Evolutionary conservation across 2,888 invertebrate species (phyloP).

Genomic region (Zelleria hepariella): DNA sequence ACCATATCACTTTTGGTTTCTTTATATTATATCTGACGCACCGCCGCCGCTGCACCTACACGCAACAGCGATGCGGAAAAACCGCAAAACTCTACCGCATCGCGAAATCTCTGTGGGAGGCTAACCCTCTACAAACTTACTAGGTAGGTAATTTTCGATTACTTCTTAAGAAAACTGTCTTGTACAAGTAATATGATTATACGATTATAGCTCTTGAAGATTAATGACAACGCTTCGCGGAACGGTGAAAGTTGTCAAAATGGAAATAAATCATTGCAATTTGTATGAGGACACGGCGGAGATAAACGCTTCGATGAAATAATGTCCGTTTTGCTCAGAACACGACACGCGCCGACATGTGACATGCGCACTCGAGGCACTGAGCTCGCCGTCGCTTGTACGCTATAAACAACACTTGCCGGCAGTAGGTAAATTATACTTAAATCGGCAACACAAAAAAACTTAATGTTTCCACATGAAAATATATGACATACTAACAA

Average conservation of each 20-base stretch:
- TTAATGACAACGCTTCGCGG: conserved; percentile 43
- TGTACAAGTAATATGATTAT: conserved; percentile 12
- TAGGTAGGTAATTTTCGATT: not conserved
- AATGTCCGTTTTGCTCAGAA: conserved; percentile 32
- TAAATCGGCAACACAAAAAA: not conserved
- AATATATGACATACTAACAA: not conserved
- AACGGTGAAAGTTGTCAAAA: conserved; percentile 47
- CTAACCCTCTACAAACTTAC: not conserved
- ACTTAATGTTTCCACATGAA: not conserved
- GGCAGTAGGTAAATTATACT: not conserved
- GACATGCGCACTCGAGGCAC: conserved; percentile 5
- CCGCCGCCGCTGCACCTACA: conserved; percentile 29
- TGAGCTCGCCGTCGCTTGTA: not conserved
- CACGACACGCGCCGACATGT: conserved; percentile 9
- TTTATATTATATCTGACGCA: conserved; percentile 27
- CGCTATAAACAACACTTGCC: not conserved
- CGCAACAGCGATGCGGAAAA: not conserved
- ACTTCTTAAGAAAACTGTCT: not conserved
- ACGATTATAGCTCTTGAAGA: conserved; percentile 41
- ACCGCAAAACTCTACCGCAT: not conserved
- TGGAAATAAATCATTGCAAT: conserved; percentile 56
- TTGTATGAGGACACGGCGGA: conserved; percentile 39
- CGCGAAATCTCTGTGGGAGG: not conserved
- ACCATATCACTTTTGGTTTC: conserved; percentile 35
- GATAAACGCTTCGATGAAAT: conserved; percentile 54